Percentiles rank a stretch among this genome's conserved stretches.
Evolutionary conservation across 2,888 invertebrate species (phyloP).

Genomic region (Horisme vitalbata): DNA sequence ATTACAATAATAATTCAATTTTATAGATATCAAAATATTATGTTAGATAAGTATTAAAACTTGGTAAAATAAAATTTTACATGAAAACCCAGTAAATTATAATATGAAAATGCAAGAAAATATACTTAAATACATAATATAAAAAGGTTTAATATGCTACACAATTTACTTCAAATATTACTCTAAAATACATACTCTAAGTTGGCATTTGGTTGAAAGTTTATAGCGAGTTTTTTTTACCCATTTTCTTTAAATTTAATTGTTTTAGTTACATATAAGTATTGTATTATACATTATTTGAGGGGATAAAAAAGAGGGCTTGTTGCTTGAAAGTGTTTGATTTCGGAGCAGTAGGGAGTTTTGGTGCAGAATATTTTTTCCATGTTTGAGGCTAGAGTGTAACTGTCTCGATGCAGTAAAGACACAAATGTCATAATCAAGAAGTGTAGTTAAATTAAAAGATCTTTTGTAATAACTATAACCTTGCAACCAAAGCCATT

Average conservation of each 20-base stretch:
- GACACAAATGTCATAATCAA: too few species aligned
- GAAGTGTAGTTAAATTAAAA: not conserved
- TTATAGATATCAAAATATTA: too few species aligned
- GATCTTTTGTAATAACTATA: too few species aligned
- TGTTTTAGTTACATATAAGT: not conserved
- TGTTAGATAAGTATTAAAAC: not conserved
- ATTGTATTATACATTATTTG: too few species aligned
- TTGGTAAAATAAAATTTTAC: not conserved
- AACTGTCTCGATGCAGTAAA: too few species aligned
- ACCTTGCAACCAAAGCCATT: conserved; percentile 16
- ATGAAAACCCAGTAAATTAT: conserved; percentile 4
- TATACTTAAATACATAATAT: conserved; percentile 5
- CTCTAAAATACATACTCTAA: conserved; percentile 37
- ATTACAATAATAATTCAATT: too few species aligned
- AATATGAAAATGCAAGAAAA: conserved; percentile 14
- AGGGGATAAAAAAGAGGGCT: too few species aligned
- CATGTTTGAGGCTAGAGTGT: too few species aligned
- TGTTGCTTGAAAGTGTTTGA: too few species aligned
- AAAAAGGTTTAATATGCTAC: conserved; percentile 28
- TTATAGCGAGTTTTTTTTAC: not conserved
- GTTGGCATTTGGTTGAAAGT: conserved; percentile 16
- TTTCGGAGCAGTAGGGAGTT: too few species aligned
- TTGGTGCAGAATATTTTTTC: too few species aligned
- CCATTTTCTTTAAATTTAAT: not conserved
- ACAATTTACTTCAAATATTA: conserved; percentile 68